Base-by-base conservation (phyloP, 2,113 vertebrate genomes). In the Seriola rivoliana region DNA sequence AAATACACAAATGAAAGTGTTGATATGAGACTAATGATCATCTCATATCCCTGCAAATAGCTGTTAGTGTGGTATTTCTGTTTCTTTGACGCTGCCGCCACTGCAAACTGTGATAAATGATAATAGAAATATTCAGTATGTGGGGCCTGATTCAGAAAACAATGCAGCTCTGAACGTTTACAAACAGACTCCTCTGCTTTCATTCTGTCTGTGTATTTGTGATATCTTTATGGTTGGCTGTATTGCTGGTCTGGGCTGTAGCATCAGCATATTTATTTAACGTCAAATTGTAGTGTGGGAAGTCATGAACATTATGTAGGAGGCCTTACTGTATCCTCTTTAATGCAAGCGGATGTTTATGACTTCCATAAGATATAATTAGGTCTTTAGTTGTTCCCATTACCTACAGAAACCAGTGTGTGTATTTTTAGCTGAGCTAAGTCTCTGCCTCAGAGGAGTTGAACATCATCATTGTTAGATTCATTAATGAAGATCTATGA, bases 291-390 rank as follows among this genome's bases (percentile, higher is more conserved):
- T 34, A 67, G 23, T n/a, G 62, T 66, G 52, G 38, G 74, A 60
- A 60, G 57, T 48, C 34, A 21, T 62, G 71, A 75, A 54, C 32
- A 64, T 21, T 25, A 46, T 11, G 46, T 75, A 29, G 59, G 62
- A 79, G n/a, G 76, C 21, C 11, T 44, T 58, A 44, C 50, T 73
- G 62, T 29, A 40, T 65, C 29, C 62, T 68, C 38, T 73, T 63
- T 52, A 75, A 68, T 75, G 44, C 34, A n/a, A 6, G 5, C 0
- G 17, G 57, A 75, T 65, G 50, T 82, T 46, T 36, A 17, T 12
- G 5, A 10, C 13, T 21, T 69, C 50, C 4, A 2, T 32, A 13
- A 36, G 60, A 69, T 66, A 62, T 74, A 50, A 62, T 75, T 75
- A 46, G 19, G 14, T 17, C 32, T 60, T 40, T 60, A 59, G 17